Evolutionary conservation across 2,797 vertebrate species (phyloP), one percentile per base, ranked within the genome.

Genomic region (Silurus lanzhouensis): DNA sequence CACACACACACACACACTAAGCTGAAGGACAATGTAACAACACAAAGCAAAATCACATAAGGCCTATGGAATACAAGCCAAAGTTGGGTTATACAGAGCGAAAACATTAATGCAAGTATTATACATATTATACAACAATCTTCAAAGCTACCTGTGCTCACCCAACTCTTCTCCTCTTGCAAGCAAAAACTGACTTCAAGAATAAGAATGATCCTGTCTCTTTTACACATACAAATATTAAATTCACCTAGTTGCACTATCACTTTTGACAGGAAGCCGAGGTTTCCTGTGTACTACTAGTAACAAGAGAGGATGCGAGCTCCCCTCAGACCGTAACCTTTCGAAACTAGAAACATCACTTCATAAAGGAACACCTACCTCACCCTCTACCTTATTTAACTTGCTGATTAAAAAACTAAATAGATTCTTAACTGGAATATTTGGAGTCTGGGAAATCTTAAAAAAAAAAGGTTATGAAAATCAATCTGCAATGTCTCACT

Each of bases 211-310:
- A 83, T 87, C 72, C 66, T 55, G n/a, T 72, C 55, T 86, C 61
- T 82, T 84, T 82, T 44, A 78, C 81, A 88, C 38, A 87, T 20
- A 86, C 7, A 55, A 84, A 85, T 71, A 85, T 74, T 82, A 38
- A 87, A 85, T 22, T 31, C 82, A 66, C 60, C 25, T 85, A 88
- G 84, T 87, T 74, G 86, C 82, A 85, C 64, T 63, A 64, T 76
- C 84, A 87, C 57, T 55, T 83, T 87, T 84, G 72, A 88, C 91
- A 91, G 91, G 91, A 91, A 90, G 89, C 83, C 82, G 72, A 88
- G 86, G 78, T 88, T 91, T 91, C 91, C 91, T 90, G 91, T 88
- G 82, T 61, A 85, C 77, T 89, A 83, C 79, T 85, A 83, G 82
- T 83, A 88, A 85, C 85, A 83, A 86, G 61, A 87, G 67, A 80